Evolutionary conservation across 2,113 vertebrate genomes (phyloP).

Genomic region (Quiscalus mexicanus): DNA sequence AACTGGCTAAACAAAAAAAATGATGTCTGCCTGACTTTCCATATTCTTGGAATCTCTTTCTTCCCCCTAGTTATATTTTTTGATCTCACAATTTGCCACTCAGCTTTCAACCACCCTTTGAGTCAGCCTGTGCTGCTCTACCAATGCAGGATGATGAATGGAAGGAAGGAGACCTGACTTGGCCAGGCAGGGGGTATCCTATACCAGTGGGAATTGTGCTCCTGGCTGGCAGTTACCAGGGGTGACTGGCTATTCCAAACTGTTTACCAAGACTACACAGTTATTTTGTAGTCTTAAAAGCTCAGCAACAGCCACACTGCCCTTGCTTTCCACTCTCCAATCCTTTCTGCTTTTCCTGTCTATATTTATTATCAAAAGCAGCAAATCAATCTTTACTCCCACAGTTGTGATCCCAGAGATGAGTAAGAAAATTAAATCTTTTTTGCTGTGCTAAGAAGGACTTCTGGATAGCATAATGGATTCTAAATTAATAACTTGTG

Average conservation of each 20-base stretch:
- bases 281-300: not conserved
- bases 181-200: not conserved
- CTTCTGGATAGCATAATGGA: not conserved
- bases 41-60: not conserved
- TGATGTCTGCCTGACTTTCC: not conserved
- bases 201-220: not conserved
- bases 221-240: not conserved
- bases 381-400: slow-evolving; percentile 1
- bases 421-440: slow-evolving; percentile 11
- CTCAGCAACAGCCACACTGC: not conserved
- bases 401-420: not conserved
- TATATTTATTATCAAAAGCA: not conserved
- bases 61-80: not conserved
- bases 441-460: slow-evolving; percentile 3
- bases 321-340: not conserved
- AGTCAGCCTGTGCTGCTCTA: not conserved
- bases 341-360: not conserved
- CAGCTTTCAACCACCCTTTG: not conserved
- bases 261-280: not conserved
- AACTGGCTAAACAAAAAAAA: not conserved
- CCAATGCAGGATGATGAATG: not conserved
- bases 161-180: not conserved
- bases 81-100: not conserved
- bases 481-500: slow-evolving; percentile 13
- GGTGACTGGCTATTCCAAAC: not conserved